Percentiles rank a stretch among this genome's conserved stretches.
Conservation (phyloP, 2,113 vertebrate genomes). For the Petrocephalus zakoni region DNA sequence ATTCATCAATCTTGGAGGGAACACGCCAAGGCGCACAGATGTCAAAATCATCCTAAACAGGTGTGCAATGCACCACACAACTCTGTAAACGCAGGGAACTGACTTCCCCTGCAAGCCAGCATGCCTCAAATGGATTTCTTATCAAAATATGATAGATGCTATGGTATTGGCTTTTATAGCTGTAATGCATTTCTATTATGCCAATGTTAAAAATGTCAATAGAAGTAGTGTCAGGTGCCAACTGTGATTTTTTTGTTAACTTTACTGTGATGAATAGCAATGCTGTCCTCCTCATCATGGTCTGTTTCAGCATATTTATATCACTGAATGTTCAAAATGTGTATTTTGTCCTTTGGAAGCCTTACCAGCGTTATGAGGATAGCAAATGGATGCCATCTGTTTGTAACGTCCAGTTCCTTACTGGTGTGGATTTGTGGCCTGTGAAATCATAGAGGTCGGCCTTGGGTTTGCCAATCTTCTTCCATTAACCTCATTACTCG, state of each 20-base stretch:
- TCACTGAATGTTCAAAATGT: neutral
- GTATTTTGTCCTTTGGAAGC: neutral
- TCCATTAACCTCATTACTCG: slow-evolving; percentile 1
- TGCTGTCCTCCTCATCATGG: neutral
- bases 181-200: slow-evolving; percentile 42
- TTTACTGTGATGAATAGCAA: slow-evolving; percentile 28
- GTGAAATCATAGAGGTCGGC: neutral
- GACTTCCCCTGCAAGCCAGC: slow-evolving; percentile 9
- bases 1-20: neutral
- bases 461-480: neutral
- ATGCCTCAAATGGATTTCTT: slow-evolving; percentile 33
- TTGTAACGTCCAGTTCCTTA: neutral
- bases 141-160: slow-evolving; percentile 42
- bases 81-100: slow-evolving; percentile 11
- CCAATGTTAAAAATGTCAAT: slow-evolving; percentile 38
- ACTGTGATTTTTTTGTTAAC: slow-evolving; percentile 18
- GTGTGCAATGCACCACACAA: neutral
- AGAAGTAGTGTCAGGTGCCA: slow-evolving; percentile 32
- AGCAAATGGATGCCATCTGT: neutral
- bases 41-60: neutral
- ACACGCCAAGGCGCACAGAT: neutral
- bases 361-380: neutral
- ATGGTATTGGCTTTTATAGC: slow-evolving; percentile 38
- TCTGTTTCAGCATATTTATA: neutral
- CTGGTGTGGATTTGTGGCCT: neutral